Percentiles rank a stretch among this genome's conserved stretches.
These are phyloP conservation scores for Schizopygopsis malacanthus DNA, from an alignment of 2,797 vertebrate species.

Conservation along the genomic window DNA sequence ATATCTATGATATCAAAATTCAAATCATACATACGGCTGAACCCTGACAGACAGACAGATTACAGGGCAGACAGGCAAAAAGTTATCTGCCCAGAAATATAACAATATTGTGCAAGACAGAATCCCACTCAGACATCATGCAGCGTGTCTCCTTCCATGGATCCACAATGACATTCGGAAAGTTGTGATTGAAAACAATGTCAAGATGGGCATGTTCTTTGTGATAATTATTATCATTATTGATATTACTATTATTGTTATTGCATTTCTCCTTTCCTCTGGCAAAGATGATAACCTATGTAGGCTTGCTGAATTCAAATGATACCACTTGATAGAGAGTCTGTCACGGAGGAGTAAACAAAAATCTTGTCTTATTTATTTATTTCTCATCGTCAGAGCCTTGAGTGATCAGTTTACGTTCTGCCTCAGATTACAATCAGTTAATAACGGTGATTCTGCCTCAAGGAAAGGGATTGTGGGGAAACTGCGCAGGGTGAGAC, in stretches of 20 bases:
- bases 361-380: constrained; percentile 56
- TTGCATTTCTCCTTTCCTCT: constrained; percentile 43
- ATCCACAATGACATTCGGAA: constrained; percentile 55
- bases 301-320: constrained; percentile 62
- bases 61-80: constrained; percentile 34
- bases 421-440: constrained; percentile 53
- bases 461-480: constrained; percentile 42
- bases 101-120: constrained; percentile 37
- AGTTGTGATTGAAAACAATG: constrained; percentile 56
- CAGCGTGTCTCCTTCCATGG: constrained; percentile 31
- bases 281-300: constrained; percentile 62
- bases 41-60: constrained; percentile 40
- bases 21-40: constrained; percentile 19
- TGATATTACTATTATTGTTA: constrained; percentile 43
- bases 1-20: constrained; percentile 23
- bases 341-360: constrained; percentile 64
- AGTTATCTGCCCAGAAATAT: constrained; percentile 34
- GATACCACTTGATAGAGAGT: constrained; percentile 64
- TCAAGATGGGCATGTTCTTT: constrained; percentile 56
- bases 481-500: constrained; percentile 21
- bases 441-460: constrained; percentile 44
- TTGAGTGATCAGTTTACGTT: constrained; percentile 47
- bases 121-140: constrained; percentile 47
- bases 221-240: constrained; percentile 57
- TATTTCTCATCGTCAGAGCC: constrained; percentile 44